Conservation (phyloP, 2,113 vertebrate species). For the Pangasianodon gigas region DNA sequence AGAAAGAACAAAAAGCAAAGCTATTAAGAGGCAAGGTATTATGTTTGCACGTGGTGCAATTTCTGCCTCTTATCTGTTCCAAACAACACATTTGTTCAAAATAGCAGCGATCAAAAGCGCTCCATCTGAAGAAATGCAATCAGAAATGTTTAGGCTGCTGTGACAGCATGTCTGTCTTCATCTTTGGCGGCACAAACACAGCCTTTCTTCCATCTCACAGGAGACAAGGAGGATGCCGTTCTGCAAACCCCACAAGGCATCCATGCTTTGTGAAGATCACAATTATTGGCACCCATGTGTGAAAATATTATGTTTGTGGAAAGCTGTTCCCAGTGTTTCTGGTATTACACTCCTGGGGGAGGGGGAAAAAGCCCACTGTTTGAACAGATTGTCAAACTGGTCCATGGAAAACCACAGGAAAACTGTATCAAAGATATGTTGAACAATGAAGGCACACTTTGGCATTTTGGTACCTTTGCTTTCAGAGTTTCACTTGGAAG, state of each 20-base stretch:
- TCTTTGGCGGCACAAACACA: conserved; percentile 67
- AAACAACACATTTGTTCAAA: conserved; percentile 73
- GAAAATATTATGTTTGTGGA: conserved; percentile 74
- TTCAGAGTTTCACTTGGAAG: conserved; percentile 17
- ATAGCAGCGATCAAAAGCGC: conserved; percentile 68
- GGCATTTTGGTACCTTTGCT: conserved; percentile 11
- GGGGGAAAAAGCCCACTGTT: conserved; percentile 55
- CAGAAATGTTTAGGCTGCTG: conserved; percentile 73
- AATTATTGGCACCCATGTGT: conserved; percentile 75
- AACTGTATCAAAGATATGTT: conserved; percentile 52
- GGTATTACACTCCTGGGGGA: conserved; percentile 68
- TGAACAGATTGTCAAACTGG: conserved; percentile 64
- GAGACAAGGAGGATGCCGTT: conserved; percentile 54
- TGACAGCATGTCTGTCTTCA: conserved; percentile 68
- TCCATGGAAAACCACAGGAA: conserved; percentile 61
- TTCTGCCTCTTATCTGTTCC: conserved; percentile 68
- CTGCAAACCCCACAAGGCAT: conserved; percentile 60
- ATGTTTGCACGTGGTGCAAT: conserved; percentile 62
- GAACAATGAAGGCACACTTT: conserved; percentile 36
- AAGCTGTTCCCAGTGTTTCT: conserved; percentile 70
- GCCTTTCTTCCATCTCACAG: conserved; percentile 68
- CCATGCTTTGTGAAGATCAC: conserved; percentile 70
- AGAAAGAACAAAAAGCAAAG: conserved; percentile 35
- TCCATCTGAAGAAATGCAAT: conserved; percentile 70
- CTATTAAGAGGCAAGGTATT: conserved; percentile 62